These are phyloP conservation scores for Lutjanus erythropterus DNA, from an alignment of 2,113 vertebrate genomes.

Conservation along the genomic window DNA sequence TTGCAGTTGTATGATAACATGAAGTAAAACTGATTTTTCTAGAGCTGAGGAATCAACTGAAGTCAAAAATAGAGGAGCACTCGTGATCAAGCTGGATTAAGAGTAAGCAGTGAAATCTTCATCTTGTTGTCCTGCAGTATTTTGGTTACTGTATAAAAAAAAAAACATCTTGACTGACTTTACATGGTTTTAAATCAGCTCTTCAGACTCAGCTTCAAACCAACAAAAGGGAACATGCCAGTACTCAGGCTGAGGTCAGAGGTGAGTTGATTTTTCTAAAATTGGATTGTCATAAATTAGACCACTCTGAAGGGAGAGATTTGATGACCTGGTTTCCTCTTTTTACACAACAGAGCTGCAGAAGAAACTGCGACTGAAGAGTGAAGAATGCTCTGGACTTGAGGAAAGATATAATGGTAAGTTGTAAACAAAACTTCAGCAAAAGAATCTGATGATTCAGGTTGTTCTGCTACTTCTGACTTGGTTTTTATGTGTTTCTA, in stretches of 20 bases:
- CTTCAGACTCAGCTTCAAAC: slow-evolving; percentile 15
- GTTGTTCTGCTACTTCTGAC: not conserved
- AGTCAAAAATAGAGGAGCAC: not conserved
- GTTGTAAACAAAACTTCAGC: not conserved
- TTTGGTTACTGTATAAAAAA: too few species aligned
- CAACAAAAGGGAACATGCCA: slow-evolving; percentile 25
- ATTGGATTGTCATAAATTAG: too few species aligned
- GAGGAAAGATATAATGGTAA: slow-evolving; percentile 18
- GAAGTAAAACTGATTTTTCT: not conserved
- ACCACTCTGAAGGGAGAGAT: too few species aligned
- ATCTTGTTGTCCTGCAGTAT: too few species aligned
- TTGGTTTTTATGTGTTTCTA: not conserved
- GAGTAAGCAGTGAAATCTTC: too few species aligned
- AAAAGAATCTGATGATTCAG: not conserved
- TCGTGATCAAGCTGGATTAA: not conserved
- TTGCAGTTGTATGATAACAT: not conserved
- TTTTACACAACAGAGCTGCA: slow-evolving; percentile 47
- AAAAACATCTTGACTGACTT: too few species aligned
- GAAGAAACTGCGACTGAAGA: slow-evolving; percentile 3
- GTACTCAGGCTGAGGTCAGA: slow-evolving; percentile 30
- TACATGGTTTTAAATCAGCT: slow-evolving; percentile 32
- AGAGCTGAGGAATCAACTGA: slow-evolving; percentile 33
- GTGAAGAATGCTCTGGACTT: not conserved
- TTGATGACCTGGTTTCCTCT: not conserved
- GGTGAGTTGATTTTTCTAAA: slow-evolving; percentile 15